Conservation (phyloP, 1,140 invertebrate species). For the Akabosia matsudoensis region DNA sequence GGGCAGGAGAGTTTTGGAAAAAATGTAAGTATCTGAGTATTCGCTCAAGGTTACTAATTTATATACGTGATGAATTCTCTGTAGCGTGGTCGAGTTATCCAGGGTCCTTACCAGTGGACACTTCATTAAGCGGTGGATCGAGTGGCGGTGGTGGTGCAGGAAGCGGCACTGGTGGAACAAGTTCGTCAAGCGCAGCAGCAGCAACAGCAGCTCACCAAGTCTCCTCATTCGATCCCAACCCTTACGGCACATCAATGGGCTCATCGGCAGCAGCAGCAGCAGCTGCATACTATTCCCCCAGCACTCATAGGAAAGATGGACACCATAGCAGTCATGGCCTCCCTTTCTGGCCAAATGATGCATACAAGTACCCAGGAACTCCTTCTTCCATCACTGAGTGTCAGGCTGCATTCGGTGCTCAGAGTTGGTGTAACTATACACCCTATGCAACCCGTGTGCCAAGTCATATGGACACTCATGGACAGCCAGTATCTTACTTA, state of each 20-base stretch:
- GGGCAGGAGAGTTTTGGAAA: no score
- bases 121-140: conserved; percentile 22
- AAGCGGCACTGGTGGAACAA: conserved; percentile 8
- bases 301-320: conserved; percentile 24
- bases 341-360: conserved; percentile 43
- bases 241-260: conserved; percentile 43
- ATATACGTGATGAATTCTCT: not conserved
- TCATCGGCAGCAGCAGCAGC: conserved; percentile 35
- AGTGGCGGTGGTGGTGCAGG: conserved; percentile 23
- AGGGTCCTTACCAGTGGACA: conserved; percentile 28
- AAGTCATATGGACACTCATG: conserved; percentile 42
- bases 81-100: conserved; percentile 44
- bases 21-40: no score
- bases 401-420: conserved; percentile 39
- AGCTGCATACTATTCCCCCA: conserved; percentile 30
- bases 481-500: conserved; percentile 38
- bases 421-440: conserved; percentile 42
- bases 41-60: not conserved
- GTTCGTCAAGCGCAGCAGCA: conserved; percentile 23
- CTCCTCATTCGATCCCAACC: conserved; percentile 39
- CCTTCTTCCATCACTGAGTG: conserved; percentile 38
- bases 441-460: conserved; percentile 41
- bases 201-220: conserved; percentile 25
- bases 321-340: conserved; percentile 40
- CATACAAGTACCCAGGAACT: conserved; percentile 41